Conservation (phyloP, 2,113 vertebrate genomes). For the Circaetus cinerascens region DNA sequence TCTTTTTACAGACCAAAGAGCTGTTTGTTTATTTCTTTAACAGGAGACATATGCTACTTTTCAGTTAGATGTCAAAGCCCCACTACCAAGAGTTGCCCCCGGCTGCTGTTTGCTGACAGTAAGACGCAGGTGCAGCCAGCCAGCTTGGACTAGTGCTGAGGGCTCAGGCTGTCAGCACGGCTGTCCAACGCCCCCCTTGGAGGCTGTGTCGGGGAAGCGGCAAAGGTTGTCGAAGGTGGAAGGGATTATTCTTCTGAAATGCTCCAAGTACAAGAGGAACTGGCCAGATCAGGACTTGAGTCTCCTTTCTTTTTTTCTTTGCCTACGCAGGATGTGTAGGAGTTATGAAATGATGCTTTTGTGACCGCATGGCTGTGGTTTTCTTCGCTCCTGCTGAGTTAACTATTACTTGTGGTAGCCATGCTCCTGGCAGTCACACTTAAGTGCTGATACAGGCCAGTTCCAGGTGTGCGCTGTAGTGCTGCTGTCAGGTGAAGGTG, state of each 20-base stretch:
- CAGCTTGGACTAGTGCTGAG: background rate
- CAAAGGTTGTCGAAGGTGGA: background rate
- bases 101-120: background rate
- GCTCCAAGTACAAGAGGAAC: background rate
- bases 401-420: background rate
- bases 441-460: background rate
- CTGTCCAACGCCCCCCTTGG: background rate
- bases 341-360: background rate
- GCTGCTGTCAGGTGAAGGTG: background rate
- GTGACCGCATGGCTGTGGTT: background rate
- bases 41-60: background rate
- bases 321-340: background rate
- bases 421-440: background rate
- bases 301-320: background rate
- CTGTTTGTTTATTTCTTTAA: background rate
- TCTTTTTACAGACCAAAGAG: background rate
- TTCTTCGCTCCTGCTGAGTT: background rate
- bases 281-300: background rate
- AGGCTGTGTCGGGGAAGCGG: background rate
- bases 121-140: background rate
- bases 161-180: background rate
- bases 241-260: background rate
- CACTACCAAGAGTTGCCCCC: background rate
- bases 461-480: background rate
- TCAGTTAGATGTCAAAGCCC: background rate